Base-by-base conservation (phyloP, 2,113 vertebrate genomes). In the Enhydra lutris region DNA sequence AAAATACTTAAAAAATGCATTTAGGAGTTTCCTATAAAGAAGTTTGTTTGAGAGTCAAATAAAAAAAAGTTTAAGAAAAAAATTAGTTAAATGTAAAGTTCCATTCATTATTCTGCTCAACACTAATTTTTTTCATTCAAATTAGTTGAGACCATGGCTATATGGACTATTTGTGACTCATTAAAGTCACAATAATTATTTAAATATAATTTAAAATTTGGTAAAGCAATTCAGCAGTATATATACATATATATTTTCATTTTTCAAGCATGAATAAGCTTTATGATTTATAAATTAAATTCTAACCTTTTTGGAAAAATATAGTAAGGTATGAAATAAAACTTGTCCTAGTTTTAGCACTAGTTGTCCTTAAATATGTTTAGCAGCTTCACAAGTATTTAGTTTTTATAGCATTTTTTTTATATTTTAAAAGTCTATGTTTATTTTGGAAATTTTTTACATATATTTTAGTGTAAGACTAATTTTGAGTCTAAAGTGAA, bases 391-490 rank as follows among this genome's bases (percentile, higher is more conserved):
- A 94, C 69, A n/a, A 63, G 24, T 71, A 88, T 23, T 63, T 26
- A 23, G 15, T 63, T 89, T 82, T 61, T 74, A 65, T 26, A 59
- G 4, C 29, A 87, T 63, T 63, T 59, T 71, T 76, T 89, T 1
- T 83, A 36, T 39, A 71, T 78, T 83, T 55, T 3, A 90, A 94
- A 89, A 45, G 15, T 36, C 21, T 61, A n/a, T 36, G 21, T 83
- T 95, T 94, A 45, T 91, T 94, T 96, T 87, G 31, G 4, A 95
- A 85, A 57, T 57, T 78, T 42, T 10, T 63, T 26, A 69, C 69
- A 74, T 47, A 76, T 65, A 52, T 96, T 96, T 26, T 82, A 83
- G 78, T 76, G 21, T 78, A 67, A 71, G 89, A 82, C 39, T 95
- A 96, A 24, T 85, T 97, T 92, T 95, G 50, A 83, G 3, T 78